These are phyloP conservation scores for Plectropomus leopardus DNA, from an alignment of 2,113 vertebrate genomes.

Conservation along the genomic window DNA sequence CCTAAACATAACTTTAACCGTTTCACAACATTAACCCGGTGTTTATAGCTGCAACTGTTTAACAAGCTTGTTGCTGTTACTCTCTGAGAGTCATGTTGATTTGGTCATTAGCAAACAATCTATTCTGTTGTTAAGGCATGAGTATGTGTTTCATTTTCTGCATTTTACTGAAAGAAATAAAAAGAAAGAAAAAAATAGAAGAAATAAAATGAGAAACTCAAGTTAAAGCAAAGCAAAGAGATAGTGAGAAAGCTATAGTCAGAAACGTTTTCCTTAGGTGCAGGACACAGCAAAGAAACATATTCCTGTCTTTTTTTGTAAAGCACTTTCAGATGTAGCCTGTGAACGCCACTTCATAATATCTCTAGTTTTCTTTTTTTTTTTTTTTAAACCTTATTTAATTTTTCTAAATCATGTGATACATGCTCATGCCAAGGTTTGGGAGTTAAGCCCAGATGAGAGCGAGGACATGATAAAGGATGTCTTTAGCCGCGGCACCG, in stretches of 20 bases:
- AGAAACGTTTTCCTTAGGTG: neutral
- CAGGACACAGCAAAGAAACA: neutral
- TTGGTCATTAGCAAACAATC: too few species aligned
- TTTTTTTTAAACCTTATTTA: too few species aligned
- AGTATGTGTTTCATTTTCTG: neutral
- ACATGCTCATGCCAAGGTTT: neutral
- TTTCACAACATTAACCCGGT: too few species aligned
- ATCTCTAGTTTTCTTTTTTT: neutral
- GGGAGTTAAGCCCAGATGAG: neutral
- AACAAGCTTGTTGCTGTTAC: too few species aligned
- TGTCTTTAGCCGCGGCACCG: slow-evolving; percentile 10
- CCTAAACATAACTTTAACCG: too few species aligned
- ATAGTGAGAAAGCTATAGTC: neutral
- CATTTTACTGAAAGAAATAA: neutral
- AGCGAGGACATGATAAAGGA: slow-evolving; percentile 18
- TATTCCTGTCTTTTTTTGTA: too few species aligned
- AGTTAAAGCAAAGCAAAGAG: neutral
- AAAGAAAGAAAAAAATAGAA: too few species aligned
- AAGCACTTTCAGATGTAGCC: neutral
- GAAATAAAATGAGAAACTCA: neutral
- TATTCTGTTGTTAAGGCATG: too few species aligned
- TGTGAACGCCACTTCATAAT: neutral
- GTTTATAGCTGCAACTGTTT: too few species aligned
- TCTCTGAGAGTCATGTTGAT: too few species aligned
- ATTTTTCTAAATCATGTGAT: neutral